Conservation (phyloP, 2,888 invertebrate species). For the Apamea epomidion region DNA sequence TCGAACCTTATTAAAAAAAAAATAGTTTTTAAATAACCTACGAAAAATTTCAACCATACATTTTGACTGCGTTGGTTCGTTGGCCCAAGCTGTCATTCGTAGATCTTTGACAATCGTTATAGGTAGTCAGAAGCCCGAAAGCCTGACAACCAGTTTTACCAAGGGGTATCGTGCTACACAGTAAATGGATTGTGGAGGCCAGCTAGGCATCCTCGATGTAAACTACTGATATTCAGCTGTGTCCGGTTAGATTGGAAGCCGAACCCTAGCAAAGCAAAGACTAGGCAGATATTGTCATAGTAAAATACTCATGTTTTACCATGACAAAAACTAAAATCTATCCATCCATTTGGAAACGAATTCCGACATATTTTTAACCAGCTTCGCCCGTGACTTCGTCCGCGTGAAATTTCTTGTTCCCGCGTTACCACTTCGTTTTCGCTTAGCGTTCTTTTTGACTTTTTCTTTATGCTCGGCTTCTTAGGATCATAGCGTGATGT, state of each 20-base stretch:
- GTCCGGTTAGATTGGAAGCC: background rate
- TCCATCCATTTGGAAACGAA: background rate
- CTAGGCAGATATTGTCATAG: background rate
- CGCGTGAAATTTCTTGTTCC: too few relatives aligned
- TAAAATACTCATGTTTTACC: background rate
- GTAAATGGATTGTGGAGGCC: background rate
- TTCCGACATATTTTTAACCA: background rate
- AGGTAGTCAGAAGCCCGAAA: background rate
- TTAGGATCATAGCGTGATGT: too few relatives aligned
- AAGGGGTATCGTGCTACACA: too few relatives aligned
- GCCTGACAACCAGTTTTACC: background rate
- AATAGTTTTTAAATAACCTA: too few relatives aligned
- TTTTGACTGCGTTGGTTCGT: background rate
- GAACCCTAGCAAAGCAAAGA: background rate
- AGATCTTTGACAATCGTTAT: background rate
- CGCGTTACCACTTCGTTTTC: too few relatives aligned
- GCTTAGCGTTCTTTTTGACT: too few relatives aligned
- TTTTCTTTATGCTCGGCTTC: too few relatives aligned
- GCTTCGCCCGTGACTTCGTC: too few relatives aligned
- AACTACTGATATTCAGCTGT: background rate
- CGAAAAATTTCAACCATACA: too few relatives aligned
- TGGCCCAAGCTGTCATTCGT: background rate
- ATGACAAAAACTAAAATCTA: background rate
- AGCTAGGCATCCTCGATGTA: background rate
- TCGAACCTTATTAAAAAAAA: too few relatives aligned